These are phyloP conservation scores for Heliangelus exortis DNA, from an alignment of 2,797 vertebrate species.

Conservation along the genomic window DNA sequence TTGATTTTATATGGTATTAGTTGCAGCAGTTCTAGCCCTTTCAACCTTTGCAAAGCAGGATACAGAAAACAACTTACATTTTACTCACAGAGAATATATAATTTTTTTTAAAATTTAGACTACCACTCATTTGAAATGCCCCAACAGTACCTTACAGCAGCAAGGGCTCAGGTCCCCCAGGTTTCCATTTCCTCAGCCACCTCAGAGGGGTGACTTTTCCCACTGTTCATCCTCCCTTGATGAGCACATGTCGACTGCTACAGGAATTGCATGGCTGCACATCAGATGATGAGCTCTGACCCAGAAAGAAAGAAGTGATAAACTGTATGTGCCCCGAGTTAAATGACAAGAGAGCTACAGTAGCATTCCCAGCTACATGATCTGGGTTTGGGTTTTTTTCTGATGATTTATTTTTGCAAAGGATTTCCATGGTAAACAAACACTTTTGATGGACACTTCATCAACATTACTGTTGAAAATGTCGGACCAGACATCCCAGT, in stretches of 20 bases:
- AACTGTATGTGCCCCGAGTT: neutral
- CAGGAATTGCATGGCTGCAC: rapidly evolving
- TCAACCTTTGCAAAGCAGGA: neutral
- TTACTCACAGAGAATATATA: neutral
- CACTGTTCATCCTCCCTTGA: neutral
- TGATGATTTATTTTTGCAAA: neutral
- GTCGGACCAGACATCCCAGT: neutral
- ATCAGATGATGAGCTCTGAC: neutral
- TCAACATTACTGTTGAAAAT: neutral
- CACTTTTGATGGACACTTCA: neutral
- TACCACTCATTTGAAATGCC: neutral
- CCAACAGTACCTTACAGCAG: neutral
- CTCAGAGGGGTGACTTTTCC: neutral
- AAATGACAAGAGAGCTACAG: neutral
- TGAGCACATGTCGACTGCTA: rapidly evolving
- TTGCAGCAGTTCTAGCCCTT: neutral
- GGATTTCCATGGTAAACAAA: neutral
- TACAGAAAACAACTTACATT: neutral
- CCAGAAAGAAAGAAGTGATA: neutral
- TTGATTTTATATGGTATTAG: neutral
- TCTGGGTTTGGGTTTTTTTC: too few relatives aligned
- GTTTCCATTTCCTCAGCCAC: neutral
- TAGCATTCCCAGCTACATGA: neutral
- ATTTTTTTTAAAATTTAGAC: neutral
- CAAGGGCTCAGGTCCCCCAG: neutral